Evolutionary conservation across 2,113 vertebrate genomes (phyloP).

Genomic region (Hemiprocne comata): DNA sequence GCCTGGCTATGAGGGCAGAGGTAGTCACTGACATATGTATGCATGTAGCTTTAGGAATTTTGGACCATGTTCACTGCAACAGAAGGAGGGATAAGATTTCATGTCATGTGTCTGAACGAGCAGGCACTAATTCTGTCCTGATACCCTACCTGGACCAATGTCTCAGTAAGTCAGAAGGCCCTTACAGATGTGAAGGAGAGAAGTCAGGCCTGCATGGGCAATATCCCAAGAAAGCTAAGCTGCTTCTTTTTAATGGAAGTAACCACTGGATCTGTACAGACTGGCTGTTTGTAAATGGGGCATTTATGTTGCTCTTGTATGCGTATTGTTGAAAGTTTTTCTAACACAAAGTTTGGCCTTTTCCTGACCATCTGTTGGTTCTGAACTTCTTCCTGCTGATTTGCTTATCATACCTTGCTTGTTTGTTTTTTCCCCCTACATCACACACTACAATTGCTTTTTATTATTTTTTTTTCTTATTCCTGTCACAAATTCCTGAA

Average conservation of each 20-base stretch:
- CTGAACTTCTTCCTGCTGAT: not conserved
- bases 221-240: not conserved
- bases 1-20: not conserved
- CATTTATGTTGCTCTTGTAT: not conserved
- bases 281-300: not conserved
- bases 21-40: not conserved
- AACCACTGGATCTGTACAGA: not conserved
- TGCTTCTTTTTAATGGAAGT: not conserved
- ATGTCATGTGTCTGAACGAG: not conserved
- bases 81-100: not conserved
- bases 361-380: not conserved
- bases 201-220: not conserved
- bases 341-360: not conserved
- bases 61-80: not conserved
- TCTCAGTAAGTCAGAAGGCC: not conserved
- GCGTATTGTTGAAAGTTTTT: not conserved
- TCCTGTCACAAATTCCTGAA: not conserved
- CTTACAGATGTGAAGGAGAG: not conserved
- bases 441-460: not conserved
- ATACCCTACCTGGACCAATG: not conserved
- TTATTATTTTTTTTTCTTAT: not conserved
- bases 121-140: not conserved
- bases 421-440: not conserved
- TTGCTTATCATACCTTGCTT: not conserved
- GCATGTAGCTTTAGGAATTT: not conserved